Percentiles rank a stretch among this genome's conserved stretches.
Conservation (phyloP, 2,113 vertebrate genomes). For the Gnathonemus echidnorhynchus region DNA sequence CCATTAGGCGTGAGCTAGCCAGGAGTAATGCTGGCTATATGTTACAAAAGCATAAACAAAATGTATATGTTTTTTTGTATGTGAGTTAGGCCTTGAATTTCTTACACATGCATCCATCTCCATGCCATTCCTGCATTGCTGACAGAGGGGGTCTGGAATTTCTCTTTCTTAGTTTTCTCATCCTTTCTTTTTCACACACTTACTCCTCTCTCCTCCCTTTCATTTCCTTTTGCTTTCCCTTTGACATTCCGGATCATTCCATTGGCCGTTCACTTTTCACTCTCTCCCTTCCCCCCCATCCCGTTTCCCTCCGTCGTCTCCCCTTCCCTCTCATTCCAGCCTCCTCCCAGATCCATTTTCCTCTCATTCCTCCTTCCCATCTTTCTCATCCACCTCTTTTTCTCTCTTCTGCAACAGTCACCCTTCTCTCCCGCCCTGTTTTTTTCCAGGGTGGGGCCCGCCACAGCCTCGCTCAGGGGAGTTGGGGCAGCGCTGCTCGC, state of each 20-base stretch:
- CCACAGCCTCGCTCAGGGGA: not conserved
- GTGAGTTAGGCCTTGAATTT: not conserved
- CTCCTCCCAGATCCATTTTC: not conserved
- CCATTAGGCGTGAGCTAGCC: not conserved
- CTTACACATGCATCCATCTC: not conserved
- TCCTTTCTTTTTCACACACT: not conserved
- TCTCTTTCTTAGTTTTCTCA: not conserved
- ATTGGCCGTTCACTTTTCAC: not conserved
- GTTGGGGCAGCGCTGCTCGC: constrained; percentile 24
- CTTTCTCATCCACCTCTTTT: not conserved
- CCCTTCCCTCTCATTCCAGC: not conserved
- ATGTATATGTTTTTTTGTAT: not conserved
- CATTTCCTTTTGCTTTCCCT: not conserved
- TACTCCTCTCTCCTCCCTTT: not conserved
- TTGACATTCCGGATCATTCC: not conserved
- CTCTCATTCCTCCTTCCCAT: not conserved
- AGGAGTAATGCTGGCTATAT: not conserved
- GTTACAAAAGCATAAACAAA: not conserved
- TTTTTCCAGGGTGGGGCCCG: not conserved
- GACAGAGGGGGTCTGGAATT: not conserved
- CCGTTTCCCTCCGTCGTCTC: not conserved
- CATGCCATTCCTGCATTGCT: not conserved
- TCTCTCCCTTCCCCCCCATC: not conserved
- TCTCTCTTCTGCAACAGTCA: not conserved
- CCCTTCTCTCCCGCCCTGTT: not conserved